phyloP scores from a whole-genome alignment of 2,113 vertebrate species.

The Anseranas semipalmata region DNA sequence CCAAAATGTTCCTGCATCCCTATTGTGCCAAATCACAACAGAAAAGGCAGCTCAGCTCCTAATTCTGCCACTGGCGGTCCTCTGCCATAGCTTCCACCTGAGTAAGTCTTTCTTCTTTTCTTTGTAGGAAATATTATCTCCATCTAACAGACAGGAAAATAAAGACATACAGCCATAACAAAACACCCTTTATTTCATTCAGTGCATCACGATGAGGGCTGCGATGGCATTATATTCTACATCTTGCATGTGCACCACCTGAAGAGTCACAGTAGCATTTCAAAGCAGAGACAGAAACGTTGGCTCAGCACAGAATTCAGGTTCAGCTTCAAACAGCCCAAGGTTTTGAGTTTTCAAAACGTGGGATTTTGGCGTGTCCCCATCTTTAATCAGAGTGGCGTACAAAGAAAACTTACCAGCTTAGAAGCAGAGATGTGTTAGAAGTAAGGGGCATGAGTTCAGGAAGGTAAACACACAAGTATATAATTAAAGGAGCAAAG shows the following conservation, averaged over 20 bases:
- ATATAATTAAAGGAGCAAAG: constrained; percentile 8
- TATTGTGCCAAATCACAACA: neutral
- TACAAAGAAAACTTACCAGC: constrained; percentile 28
- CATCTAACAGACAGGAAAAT: neutral
- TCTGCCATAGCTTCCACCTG: neutral
- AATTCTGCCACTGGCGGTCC: neutral
- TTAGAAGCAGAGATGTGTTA: constrained; percentile 21
- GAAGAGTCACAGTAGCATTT: neutral
- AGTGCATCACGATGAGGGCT: rapidly evolving
- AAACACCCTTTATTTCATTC: neutral
- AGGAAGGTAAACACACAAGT: constrained; percentile 13
- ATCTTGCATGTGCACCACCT: rapidly evolving
- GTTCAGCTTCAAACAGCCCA: neutral
- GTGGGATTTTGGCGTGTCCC: neutral
- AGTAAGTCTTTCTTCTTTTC: neutral
- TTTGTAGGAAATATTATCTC: rapidly evolving
- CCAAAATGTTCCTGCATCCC: neutral
- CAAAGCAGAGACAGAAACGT: neutral
- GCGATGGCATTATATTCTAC: rapidly evolving
- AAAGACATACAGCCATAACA: rapidly evolving
- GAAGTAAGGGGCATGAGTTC: neutral
- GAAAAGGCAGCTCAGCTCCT: neutral
- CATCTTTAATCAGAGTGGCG: constrained; percentile 18
- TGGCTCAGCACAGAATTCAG: neutral
- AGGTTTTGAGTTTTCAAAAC: neutral